Base-by-base conservation (phyloP, 2,888 invertebrate genomes). In the Acleris cristana region DNA sequence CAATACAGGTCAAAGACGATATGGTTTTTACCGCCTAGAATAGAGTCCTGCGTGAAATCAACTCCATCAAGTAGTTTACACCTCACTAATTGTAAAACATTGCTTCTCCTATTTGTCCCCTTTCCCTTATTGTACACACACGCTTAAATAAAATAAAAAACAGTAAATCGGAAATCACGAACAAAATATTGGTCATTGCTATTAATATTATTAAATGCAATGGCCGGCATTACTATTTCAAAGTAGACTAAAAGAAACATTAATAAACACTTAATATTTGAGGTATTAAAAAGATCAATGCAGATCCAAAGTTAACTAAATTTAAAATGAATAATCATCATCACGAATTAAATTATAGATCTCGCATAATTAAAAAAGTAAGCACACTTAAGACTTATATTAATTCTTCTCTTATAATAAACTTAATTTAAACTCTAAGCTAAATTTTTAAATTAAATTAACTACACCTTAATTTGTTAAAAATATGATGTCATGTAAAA, bases 271-370 rank as follows among this genome's bases (percentile, higher is more conserved):
- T 40, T 40, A 40, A 40, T 40, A 40, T 40, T 40, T 0, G 14
- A 40, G 12, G 14, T 40, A 3, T 34, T 10, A 10, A 10, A 34
- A 40, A 40, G 40, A 40, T 40, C 40, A 40, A 58, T 26, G n/a
- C 58, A 67, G 67, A 67, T 67, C 58, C 34, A 12, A 48, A n/a
- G 53, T 62, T 45, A 63, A 63, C 53, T 58, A 58, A 67, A 66
- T 45, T 30, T 7, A 18, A 52, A 54, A 67, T 56, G 23, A 34
- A 30, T 53, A 48, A 61, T 58, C n/a, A 61, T 58, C n/a, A 54
- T 45, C 44, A 45, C 19, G 16, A 49, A 30, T 23, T 18, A 53
- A 61, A 62, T 61, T 51, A 19, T 30, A 19, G 19, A n/a, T 59
- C 26, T 56, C 19, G 30, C 61, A 67, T 58, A 57, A 58, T 58